Evolutionary conservation across 2,888 invertebrate genomes (phyloP).

Genomic region (Eurois occulta): DNA sequence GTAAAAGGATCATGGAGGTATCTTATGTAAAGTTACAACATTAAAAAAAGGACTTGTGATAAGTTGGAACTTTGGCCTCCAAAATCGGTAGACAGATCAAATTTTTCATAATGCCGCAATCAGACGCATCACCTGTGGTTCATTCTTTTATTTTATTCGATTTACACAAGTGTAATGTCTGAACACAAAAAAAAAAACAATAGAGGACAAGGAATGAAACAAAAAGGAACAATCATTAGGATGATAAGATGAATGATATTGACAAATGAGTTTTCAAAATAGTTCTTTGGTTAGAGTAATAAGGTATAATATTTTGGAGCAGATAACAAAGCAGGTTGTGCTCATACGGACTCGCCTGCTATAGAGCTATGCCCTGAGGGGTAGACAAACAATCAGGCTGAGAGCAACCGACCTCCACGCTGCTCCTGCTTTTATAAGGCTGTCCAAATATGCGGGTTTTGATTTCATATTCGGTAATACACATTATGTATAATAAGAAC

Average conservation of each 20-base stretch:
- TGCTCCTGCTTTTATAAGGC: slow-evolving; percentile 33
- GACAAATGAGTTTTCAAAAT: too few relatives aligned
- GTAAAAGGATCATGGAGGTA: neutral
- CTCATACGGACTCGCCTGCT: slow-evolving; percentile 14
- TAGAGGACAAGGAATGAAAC: too few relatives aligned
- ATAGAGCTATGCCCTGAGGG: slow-evolving; percentile 30
- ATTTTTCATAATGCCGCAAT: too few relatives aligned
- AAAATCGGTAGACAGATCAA: too few relatives aligned
- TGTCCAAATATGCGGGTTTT: slow-evolving; percentile 45
- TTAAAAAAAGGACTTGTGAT: too few relatives aligned
- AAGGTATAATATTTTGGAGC: slow-evolving; percentile 10
- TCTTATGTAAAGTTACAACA: too few relatives aligned
- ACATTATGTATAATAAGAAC: neutral
- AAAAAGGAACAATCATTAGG: too few relatives aligned
- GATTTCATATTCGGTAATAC: slow-evolving; percentile 34
- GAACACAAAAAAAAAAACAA: too few relatives aligned
- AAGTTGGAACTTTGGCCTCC: neutral
- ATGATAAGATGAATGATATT: too few relatives aligned
- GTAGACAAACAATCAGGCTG: slow-evolving; percentile 59
- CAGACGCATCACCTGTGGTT: too few relatives aligned
- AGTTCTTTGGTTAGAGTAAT: neutral
- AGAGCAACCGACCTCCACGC: slow-evolving; percentile 39
- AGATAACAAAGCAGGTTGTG: slow-evolving; percentile 10
- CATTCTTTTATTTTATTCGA: too few relatives aligned
- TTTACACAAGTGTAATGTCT: too few relatives aligned